Base-by-base conservation (phyloP, 2,888 invertebrate species). In the Amphipyra berbera region DNA sequence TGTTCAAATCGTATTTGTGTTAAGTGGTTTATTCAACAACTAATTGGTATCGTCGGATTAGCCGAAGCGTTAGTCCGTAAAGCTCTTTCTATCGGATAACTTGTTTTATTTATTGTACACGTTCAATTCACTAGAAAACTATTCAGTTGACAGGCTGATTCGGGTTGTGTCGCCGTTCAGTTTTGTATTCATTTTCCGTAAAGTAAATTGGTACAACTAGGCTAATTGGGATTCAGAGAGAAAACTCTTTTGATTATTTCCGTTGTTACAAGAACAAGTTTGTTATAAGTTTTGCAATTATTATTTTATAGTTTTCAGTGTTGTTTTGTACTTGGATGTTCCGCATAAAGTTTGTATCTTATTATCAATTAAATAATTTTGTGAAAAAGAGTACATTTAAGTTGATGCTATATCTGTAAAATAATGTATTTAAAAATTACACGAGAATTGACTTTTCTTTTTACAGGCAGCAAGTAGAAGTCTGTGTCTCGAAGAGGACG, bases 11-110 rank as follows among this genome's bases (percentile, higher is more conserved):
- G 86, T 79, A 82, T 86, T 88, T 89, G 81, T 83, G 84, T 85
- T 90, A 93, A 93, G 89, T 91, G 91, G 92, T 91, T 93, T 90
- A 88, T 83, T 87, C 88, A 89, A 80, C 84, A 83, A 78, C 84
- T 91, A 92, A 92, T 92, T 90, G 90, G 90, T 87, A 89, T 90
- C 84, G 65, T 49, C 30, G 90, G 92, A 92, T 93, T 92, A 93
- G 75, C 70, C 74, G 83, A 86, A 86, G 88, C 88, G 90, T 88
- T 82, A 83, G 66, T 6, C 81, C 77, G 80, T 83, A 86, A 86
- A 76, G 79, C 85, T 69, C 61, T 84, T 86, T 83, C 85, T 86
- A 89, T 73, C 60, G 76, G 81, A 78, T 84, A 82, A 62, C 66
- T 78, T 21, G 21, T 21, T 21, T 3, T 3, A 60, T 61, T 55